Percentiles rank a stretch among this genome's conserved stretches.
Conservation (phyloP, 2,888 invertebrate genomes). For the Patella depressa region DNA sequence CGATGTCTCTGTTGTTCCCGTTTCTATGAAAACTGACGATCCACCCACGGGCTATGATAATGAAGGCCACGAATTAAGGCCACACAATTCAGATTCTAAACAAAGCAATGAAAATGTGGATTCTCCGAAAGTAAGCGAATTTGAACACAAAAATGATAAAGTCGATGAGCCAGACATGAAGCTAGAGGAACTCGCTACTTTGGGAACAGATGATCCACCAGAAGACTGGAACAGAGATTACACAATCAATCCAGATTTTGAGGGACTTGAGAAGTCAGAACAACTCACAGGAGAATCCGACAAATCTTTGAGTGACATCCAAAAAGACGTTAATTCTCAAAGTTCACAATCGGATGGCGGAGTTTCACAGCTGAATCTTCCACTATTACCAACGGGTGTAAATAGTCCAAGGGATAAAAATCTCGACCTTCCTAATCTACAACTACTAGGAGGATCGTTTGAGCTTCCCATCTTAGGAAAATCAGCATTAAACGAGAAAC, state of each 20-base stretch:
- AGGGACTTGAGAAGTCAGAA: neutral
- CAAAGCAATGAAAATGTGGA: too few species aligned
- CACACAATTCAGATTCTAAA: too few species aligned
- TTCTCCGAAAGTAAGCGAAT: too few species aligned
- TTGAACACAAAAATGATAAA: neutral
- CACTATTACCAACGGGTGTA: too few species aligned
- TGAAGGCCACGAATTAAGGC: too few species aligned
- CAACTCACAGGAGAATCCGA: neutral
- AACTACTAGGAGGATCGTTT: neutral
- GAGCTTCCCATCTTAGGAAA: too few species aligned
- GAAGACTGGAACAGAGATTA: slow-evolving; percentile 4
- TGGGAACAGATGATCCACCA: neutral
- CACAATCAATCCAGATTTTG: neutral
- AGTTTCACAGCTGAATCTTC: too few species aligned
- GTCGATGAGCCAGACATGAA: neutral
- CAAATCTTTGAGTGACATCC: neutral
- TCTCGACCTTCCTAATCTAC: too few species aligned
- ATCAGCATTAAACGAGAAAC: neutral
- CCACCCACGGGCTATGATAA: neutral
- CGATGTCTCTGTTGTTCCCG: neutral
- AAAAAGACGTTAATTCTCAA: neutral
- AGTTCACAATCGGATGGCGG: too few species aligned
- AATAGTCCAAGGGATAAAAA: too few species aligned
- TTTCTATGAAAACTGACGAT: neutral
- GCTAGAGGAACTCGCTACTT: neutral